Evolutionary conservation across 2,888 invertebrate genomes (phyloP).

Genomic region (Chloroclystis v-ata): DNA sequence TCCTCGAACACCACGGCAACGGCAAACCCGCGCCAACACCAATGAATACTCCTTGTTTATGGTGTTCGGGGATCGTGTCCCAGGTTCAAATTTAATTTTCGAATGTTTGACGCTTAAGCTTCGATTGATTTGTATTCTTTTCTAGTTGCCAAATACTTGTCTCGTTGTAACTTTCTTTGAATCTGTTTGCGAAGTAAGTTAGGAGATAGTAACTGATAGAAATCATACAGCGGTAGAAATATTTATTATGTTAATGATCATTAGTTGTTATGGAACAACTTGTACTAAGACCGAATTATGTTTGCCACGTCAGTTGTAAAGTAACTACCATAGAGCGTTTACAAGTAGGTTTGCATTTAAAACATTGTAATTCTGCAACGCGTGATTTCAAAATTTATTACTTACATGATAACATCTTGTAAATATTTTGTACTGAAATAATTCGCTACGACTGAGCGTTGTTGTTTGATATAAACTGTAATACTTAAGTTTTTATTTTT

Average conservation of each 20-base stretch:
- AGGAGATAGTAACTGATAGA: slow-evolving; percentile 51
- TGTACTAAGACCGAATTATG: slow-evolving; percentile 35
- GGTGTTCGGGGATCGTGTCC: slow-evolving; percentile 54
- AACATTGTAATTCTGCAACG: slow-evolving; percentile 49
- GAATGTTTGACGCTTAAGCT: slow-evolving; percentile 57
- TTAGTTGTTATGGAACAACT: slow-evolving; percentile 45
- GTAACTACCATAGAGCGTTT: slow-evolving; percentile 30
- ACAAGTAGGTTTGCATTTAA: slow-evolving; percentile 62
- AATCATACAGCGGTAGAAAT: slow-evolving; percentile 61
- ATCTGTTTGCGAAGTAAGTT: slow-evolving; percentile 62
- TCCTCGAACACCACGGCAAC: slow-evolving; percentile 53
- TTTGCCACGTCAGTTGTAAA: slow-evolving; percentile 34
- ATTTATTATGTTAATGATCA: slow-evolving; percentile 64
- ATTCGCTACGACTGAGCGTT: slow-evolving; percentile 74
- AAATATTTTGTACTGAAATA: slow-evolving; percentile 72
- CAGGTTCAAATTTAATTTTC: slow-evolving; percentile 59
- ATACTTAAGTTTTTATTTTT: slow-evolving; percentile 75
- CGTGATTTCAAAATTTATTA: slow-evolving; percentile 32
- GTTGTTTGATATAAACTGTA: slow-evolving; percentile 77
- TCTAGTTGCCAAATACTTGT: slow-evolving; percentile 74
- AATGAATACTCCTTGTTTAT: slow-evolving; percentile 41
- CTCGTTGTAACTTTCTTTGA: slow-evolving; percentile 57
- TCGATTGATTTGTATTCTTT: slow-evolving; percentile 65
- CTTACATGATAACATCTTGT: slow-evolving; percentile 51
- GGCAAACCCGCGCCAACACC: slow-evolving; percentile 33